Evolutionary conservation across 2,113 vertebrate species (phyloP).

Genomic region (Clarias macrocephalus): DNA sequence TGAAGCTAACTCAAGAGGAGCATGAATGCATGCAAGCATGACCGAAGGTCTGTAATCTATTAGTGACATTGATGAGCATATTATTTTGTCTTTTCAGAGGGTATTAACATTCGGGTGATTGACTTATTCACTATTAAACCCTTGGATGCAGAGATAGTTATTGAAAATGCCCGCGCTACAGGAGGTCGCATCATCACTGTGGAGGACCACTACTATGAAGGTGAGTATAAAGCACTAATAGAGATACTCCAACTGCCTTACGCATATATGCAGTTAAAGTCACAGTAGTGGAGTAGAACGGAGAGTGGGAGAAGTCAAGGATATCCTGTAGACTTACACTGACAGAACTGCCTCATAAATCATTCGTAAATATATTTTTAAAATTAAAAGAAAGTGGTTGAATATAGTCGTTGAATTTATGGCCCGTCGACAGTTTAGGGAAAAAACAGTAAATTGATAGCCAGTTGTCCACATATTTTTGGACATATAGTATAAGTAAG

Average conservation of each 20-base stretch:
- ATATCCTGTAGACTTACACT: not conserved
- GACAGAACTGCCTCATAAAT: not conserved
- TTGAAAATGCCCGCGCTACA: constrained; percentile 82
- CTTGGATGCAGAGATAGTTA: constrained; percentile 87
- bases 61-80: too few species aligned
- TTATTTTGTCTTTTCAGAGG: constrained; percentile 70
- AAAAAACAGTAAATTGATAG: too few species aligned
- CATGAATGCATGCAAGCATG: not conserved
- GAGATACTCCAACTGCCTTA: not conserved
- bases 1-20: too few species aligned
- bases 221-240: constrained; percentile 60
- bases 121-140: constrained; percentile 95
- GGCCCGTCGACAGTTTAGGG: not conserved
- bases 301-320: not conserved
- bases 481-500: too few species aligned
- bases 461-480: too few species aligned
- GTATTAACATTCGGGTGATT: constrained; percentile 81
- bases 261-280: not conserved
- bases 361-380: not conserved
- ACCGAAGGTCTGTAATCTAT: not conserved
- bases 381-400: not conserved
- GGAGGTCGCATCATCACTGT: constrained; percentile 89
- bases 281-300: not conserved
- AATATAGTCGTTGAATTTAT: not conserved
- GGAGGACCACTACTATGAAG: constrained; percentile 94